A percentile compares a stretch with the other conserved stretches of the same genome.
Evolutionary conservation across 1,140 invertebrate species (phyloP).

Genomic region (Pemphigus obesinymphae): DNA sequence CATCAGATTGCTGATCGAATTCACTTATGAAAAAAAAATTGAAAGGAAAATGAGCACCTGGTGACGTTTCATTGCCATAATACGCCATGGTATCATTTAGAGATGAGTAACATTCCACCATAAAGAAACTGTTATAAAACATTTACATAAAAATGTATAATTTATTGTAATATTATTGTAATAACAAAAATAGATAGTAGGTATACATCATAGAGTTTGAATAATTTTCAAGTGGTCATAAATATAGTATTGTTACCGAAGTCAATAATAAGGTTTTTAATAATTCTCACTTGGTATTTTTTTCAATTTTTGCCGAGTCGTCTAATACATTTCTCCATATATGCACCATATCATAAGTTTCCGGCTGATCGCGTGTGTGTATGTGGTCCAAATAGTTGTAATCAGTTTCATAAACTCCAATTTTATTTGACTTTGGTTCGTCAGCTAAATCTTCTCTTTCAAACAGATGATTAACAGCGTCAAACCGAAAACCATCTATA

Average conservation of each 20-base stretch:
- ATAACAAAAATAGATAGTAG: no score
- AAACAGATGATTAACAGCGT: constrained; percentile 55
- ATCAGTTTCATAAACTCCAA: neutral
- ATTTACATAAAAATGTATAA: no score
- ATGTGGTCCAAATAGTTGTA: constrained; percentile 53
- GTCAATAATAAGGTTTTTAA: no score
- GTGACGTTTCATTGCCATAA: constrained; percentile 49
- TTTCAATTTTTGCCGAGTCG: neutral
- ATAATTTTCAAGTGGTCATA: no score
- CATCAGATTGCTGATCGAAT: constrained; percentile 50
- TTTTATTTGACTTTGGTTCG: constrained; percentile 44
- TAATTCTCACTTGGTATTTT: neutral
- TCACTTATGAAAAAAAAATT: constrained; percentile 59
- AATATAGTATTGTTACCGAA: no score
- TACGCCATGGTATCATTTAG: constrained; percentile 50
- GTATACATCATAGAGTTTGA: no score
- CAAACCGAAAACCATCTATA: constrained; percentile 66
- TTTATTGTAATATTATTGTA: no score
- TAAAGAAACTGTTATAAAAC: constrained; percentile 49
- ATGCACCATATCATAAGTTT: constrained; percentile 59
- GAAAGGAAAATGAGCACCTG: constrained; percentile 53
- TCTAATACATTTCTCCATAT: constrained; percentile 38
- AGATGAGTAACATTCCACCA: constrained; percentile 51
- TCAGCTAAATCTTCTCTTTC: constrained; percentile 52
- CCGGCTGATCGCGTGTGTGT: constrained; percentile 59